A percentile compares a stretch with the other conserved stretches of the same genome.
Conservation (phyloP, 2,797 vertebrate genomes). For the Dryobates pubescens region DNA sequence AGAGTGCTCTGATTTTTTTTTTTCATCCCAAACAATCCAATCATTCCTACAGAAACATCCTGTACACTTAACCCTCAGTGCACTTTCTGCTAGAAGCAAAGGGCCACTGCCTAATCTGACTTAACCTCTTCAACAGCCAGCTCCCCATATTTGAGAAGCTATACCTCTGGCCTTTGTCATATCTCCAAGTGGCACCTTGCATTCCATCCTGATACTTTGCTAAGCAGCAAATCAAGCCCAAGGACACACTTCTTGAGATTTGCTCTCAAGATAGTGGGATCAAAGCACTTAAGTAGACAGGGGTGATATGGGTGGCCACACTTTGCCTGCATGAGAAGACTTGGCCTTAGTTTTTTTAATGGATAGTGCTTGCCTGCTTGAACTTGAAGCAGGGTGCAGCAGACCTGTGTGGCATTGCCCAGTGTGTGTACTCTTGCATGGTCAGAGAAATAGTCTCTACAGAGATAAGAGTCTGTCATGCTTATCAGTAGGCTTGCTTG, state of each 20-base stretch:
- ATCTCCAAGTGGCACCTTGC: conserved; percentile 47
- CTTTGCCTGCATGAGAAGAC: background rate
- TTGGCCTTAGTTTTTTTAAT: background rate
- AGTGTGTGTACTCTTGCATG: background rate
- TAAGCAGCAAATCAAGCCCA: background rate
- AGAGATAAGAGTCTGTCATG: background rate
- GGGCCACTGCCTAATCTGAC: background rate
- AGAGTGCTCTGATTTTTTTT: conserved; percentile 6
- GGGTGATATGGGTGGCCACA: background rate
- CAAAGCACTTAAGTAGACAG: background rate
- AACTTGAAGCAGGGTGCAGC: background rate
- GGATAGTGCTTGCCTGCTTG: background rate
- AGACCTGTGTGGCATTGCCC: background rate
- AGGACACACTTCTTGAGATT: background rate
- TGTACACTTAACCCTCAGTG: background rate
- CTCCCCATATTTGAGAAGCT: background rate
- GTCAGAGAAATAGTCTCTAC: background rate
- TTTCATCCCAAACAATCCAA: background rate
- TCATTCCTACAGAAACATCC: conserved; percentile 1
- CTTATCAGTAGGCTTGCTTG: background rate
- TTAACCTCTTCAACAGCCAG: background rate
- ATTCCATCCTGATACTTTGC: conserved; percentile 24
- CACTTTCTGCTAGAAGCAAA: conserved; percentile 1
- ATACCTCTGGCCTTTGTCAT: background rate
- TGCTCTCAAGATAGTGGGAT: background rate